A percentile compares a stretch with the other conserved stretches of the same genome.
These are phyloP conservation scores for Pangasius macronema DNA, from an alignment of 2,797 vertebrate species.

Conservation along the genomic window DNA sequence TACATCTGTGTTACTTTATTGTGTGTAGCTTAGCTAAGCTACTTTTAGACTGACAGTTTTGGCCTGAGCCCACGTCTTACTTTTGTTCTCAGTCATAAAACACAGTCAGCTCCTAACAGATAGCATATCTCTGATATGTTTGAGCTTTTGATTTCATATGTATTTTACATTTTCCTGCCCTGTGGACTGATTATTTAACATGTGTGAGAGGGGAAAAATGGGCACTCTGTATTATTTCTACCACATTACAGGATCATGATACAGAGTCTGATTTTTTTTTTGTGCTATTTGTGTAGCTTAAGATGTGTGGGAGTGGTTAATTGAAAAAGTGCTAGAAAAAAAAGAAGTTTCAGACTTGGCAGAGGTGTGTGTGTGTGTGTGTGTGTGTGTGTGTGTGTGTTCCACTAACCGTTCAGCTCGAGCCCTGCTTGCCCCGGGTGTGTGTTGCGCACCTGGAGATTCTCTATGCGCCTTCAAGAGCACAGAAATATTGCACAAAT, in stretches of 20 bases:
- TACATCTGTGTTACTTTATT: neutral
- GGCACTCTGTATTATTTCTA: neutral
- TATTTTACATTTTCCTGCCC: neutral
- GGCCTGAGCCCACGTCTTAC: conserved; percentile 14
- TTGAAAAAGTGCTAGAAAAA: conserved; percentile 3
- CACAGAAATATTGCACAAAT: conserved; percentile 2
- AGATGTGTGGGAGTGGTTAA: conserved; percentile 37
- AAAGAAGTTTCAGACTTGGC: conserved; percentile 38
- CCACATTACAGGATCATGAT: neutral
- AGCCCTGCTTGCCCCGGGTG: conserved; percentile 28
- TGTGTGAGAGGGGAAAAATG: conserved; percentile 4
- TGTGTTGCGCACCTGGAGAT: conserved; percentile 54
- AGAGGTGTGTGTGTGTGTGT: conserved; percentile 42
- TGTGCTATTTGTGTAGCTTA: conserved; percentile 6
- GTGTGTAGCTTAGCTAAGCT: conserved; percentile 19
- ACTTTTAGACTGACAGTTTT: conserved; percentile 35
- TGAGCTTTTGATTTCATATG: conserved; percentile 28
- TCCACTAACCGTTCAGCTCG: conserved; percentile 34
- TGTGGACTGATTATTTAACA: neutral
- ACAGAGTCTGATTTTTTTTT: neutral
- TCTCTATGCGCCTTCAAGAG: conserved; percentile 11
- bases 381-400: conserved; percentile 21
- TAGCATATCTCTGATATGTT: conserved; percentile 29
- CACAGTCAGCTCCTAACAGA: neutral
- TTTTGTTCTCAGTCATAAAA: conserved; percentile 35